These are phyloP conservation scores for Tenebrosternarchus preto DNA, from an alignment of 2,113 vertebrate genomes.

Conservation along the genomic window DNA sequence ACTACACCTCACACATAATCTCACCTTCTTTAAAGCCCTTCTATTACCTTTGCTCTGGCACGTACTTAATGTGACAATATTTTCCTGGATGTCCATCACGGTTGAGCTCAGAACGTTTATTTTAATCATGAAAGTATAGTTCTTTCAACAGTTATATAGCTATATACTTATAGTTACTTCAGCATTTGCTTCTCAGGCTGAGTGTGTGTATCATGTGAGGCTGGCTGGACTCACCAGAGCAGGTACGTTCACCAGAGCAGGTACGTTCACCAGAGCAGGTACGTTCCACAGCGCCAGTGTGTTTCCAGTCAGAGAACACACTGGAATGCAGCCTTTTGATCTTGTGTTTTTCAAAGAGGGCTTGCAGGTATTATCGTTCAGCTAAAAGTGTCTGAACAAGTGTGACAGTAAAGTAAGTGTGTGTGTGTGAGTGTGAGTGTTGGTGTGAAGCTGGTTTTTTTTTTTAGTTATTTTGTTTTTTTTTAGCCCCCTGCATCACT, in stretches of 20 bases:
- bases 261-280: constrained; percentile 21
- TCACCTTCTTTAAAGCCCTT: background rate
- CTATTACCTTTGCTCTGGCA: background rate
- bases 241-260: constrained; percentile 12
- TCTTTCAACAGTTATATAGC: background rate
- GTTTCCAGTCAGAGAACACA: constrained; percentile 10
- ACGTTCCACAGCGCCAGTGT: constrained; percentile 23
- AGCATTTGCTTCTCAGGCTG: constrained; percentile 1
- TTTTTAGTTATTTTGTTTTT: constrained; percentile 45
- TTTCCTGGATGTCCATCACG: no score
- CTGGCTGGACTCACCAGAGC: constrained; percentile 5
- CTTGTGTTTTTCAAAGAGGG: constrained; percentile 12
- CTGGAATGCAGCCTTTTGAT: constrained; percentile 34
- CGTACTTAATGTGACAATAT: background rate
- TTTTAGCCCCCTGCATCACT: constrained; percentile 55
- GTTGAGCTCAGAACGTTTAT: background rate
- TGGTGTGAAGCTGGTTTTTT: constrained; percentile 45
- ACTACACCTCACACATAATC: no score
- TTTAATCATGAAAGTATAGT: background rate
- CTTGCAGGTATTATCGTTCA: background rate
- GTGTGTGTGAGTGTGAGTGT: constrained; percentile 24
- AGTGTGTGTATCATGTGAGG: background rate
- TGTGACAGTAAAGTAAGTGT: constrained; percentile 22
- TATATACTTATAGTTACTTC: no score
- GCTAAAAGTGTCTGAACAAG: constrained; percentile 24